A percentile compares a stretch with the other conserved stretches of the same genome.
These are phyloP conservation scores for Centropus bengalensis DNA, from an alignment of 2,113 vertebrate genomes.

Conservation along the genomic window DNA sequence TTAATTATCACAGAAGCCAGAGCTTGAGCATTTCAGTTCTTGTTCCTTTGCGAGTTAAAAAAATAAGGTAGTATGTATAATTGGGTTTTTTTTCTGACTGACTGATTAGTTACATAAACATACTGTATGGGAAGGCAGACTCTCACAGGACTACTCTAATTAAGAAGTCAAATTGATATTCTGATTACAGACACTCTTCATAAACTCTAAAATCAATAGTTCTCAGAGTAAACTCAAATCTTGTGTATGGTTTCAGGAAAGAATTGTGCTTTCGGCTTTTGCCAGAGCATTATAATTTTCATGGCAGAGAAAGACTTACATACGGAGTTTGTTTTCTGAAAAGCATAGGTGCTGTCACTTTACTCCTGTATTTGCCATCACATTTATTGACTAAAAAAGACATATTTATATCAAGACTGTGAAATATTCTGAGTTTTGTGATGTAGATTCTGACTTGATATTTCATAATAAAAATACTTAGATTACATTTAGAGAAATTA, in stretches of 20 bases:
- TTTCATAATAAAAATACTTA: background rate
- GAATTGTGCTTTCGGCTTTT: background rate
- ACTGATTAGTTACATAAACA: slow-evolving; percentile 55
- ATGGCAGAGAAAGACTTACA: background rate
- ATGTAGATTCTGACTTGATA: background rate
- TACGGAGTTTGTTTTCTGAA: background rate
- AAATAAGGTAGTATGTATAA: slow-evolving; percentile 26
- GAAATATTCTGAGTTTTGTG: background rate
- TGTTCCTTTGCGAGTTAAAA: background rate
- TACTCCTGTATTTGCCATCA: background rate
- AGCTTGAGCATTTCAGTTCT: background rate
- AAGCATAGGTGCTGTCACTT: background rate
- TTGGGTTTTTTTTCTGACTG: background rate
- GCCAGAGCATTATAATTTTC: background rate
- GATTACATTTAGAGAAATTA: background rate
- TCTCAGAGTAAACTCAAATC: background rate
- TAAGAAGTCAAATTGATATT: slow-evolving; percentile 50
- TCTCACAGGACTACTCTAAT: slow-evolving; percentile 45
- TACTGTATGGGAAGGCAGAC: background rate
- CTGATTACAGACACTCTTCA: slow-evolving; percentile 42
- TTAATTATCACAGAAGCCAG: slow-evolving; percentile 41
- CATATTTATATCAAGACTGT: background rate
- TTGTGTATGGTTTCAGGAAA: background rate
- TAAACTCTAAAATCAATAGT: slow-evolving; percentile 47
- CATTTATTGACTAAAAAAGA: background rate